Base-by-base conservation (phyloP, 1,140 invertebrate genomes). In the Drosophila nigromelanica region DNA sequence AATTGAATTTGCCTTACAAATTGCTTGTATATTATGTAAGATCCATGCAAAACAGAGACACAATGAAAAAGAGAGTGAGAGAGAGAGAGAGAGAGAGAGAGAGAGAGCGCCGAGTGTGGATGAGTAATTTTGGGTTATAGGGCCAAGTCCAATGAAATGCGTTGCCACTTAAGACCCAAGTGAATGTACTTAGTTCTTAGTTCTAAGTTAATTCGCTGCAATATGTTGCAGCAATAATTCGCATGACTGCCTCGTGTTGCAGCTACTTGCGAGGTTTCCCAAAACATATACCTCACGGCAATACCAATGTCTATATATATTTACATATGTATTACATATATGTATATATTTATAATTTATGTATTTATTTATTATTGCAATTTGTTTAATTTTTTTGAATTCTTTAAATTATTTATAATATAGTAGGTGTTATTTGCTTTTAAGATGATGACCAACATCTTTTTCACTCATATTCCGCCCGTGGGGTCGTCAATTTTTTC, bases 111-210 rank as follows among this genome's bases (percentile, higher is more conserved):
- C 37, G 18, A 2, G 12, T 8, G 8, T 5, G 33, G 18, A 50
- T 50, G 48, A 54, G 68, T 64, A 71, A 71, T 73, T 68, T 69
- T 73, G 71, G 71, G 64, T 73, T 73, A 69, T 61, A 73, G 71
- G 71, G 71, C 71, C 71, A 73, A 73, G 71, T 73, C 27, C 71
- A 69, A 73, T 69, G 71, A 73, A 73, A 73, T 73, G 66, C 56
- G 15, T 21, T 37, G 42, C 0, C 71, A 73, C 64, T 73, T 73
- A 73, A 73, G 64, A 55, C 70, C 55, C 47, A 47, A 73, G 45
- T 48, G 54, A 39, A 60, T 54, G 70, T 68, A 45, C 40, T 58
- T 45, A 60, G 58, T 37, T 18, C 39, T 45, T 58, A 58, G 54
- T 66, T 66, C 69, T 66, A 27, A 58, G 43, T 72, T 73, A 60